Conservation (phyloP, 2,888 invertebrate genomes). For the Halocaridina rubra region DNA sequence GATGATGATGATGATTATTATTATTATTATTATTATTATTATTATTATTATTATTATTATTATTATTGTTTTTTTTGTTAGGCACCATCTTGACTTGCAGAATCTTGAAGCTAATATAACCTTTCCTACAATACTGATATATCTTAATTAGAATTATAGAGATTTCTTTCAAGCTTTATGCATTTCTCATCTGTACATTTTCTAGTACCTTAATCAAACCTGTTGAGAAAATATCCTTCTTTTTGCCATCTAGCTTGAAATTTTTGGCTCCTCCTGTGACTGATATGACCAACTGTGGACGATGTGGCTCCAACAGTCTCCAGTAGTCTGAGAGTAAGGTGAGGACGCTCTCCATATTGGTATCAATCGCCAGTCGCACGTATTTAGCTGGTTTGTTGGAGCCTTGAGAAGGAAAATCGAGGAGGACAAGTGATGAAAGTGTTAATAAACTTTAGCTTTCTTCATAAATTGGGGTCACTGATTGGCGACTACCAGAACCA, state of each 20-base stretch:
- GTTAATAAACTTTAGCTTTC: not conserved
- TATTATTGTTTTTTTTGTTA: too few relatives aligned
- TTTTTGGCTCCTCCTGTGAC: constrained; percentile 70
- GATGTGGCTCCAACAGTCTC: constrained; percentile 68
- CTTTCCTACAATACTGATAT: too few relatives aligned
- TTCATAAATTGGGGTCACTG: too few relatives aligned
- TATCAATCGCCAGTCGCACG: constrained; percentile 67
- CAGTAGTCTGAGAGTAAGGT: constrained; percentile 68
- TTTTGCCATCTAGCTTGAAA: constrained; percentile 69
- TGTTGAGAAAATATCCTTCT: constrained; percentile 68
- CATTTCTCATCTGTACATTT: too few relatives aligned
- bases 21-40: too few relatives aligned
- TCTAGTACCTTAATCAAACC: constrained; percentile 68
- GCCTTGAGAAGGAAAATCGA: constrained; percentile 12
- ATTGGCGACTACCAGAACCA: too few relatives aligned
- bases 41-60: too few relatives aligned
- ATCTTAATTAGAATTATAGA: too few relatives aligned
- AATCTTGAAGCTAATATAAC: too few relatives aligned
- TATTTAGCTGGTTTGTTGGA: constrained; percentile 66
- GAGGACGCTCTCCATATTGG: constrained; percentile 66
- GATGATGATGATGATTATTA: too few relatives aligned
- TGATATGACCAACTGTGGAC: constrained; percentile 69
- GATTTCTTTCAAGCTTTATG: too few relatives aligned
- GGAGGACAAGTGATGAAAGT: not conserved
- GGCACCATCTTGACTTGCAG: too few relatives aligned